A percentile compares a stretch with the other conserved stretches of the same genome.
Conservation (phyloP, 2,797 vertebrate species). For the Clarias pachynema region DNA sequence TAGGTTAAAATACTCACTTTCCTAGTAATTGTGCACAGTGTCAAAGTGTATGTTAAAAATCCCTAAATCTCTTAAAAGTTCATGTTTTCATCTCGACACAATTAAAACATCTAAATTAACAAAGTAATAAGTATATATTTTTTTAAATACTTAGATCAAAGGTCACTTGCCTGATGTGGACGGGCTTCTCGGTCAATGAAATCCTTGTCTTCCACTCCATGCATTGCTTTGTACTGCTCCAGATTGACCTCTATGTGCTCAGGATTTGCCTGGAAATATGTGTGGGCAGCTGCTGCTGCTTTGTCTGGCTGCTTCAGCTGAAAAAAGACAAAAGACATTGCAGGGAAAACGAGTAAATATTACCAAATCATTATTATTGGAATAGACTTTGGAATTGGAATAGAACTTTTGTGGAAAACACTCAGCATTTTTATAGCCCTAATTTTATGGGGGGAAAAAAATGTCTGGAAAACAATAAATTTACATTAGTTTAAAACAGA, state of each 20-base stretch:
- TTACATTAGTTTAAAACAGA: not conserved
- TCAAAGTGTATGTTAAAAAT: not conserved
- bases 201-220: slow-evolving; percentile 72
- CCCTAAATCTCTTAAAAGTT: not conserved
- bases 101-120: not conserved
- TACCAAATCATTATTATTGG: not conserved
- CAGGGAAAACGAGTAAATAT: not conserved
- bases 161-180: slow-evolving; percentile 86
- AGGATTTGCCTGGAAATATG: slow-evolving; percentile 95
- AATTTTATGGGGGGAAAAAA: too few species aligned
- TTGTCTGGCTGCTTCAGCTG: slow-evolving; percentile 89
- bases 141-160: not conserved
- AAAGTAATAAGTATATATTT: not conserved
- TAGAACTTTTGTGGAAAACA: not conserved
- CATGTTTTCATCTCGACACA: not conserved
- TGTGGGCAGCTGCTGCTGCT: slow-evolving; percentile 91
- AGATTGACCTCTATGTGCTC: slow-evolving; percentile 94
- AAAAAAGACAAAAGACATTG: slow-evolving; percentile 26
- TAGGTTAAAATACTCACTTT: not conserved
- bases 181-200: slow-evolving; percentile 85
- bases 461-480: not conserved
- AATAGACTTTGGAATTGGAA: too few species aligned
- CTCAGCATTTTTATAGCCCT: not conserved
- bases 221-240: slow-evolving; percentile 82
- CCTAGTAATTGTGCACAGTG: too few species aligned